These are phyloP conservation scores for Aldabrachelys gigantea DNA, from an alignment of 2,113 vertebrate species.

Conservation along the genomic window DNA sequence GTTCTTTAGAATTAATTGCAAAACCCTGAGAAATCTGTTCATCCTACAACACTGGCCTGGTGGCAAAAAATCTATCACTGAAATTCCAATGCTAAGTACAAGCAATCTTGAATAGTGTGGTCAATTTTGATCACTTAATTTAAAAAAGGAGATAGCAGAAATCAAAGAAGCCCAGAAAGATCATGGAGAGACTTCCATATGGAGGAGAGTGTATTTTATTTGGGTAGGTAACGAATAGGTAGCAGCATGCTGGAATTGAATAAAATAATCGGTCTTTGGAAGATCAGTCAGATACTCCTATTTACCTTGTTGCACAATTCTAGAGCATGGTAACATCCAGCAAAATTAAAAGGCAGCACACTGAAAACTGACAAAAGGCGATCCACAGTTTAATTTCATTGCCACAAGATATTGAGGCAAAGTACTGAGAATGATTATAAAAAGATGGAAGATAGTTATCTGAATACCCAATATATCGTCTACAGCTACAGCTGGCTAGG, in stretches of 20 bases:
- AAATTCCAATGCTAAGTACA: accelerated
- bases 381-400: background rate
- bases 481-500: background rate
- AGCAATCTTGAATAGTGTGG: accelerated
- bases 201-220: background rate
- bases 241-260: background rate
- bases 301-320: background rate
- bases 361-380: background rate
- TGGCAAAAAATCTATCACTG: background rate
- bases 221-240: background rate
- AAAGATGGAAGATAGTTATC: background rate
- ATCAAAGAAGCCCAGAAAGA: background rate
- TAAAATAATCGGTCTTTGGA: background rate
- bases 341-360: background rate
- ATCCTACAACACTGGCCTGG: accelerated
- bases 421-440: background rate
- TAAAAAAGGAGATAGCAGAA: accelerated
- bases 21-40: background rate
- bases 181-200: background rate
- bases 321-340: background rate
- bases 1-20: background rate
- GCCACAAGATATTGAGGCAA: background rate
- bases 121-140: accelerated
- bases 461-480: background rate
- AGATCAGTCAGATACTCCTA: background rate